These are phyloP conservation scores for Gryllus bimaculatus DNA, from an alignment of 1,140 invertebrate genomes.

Conservation along the genomic window DNA sequence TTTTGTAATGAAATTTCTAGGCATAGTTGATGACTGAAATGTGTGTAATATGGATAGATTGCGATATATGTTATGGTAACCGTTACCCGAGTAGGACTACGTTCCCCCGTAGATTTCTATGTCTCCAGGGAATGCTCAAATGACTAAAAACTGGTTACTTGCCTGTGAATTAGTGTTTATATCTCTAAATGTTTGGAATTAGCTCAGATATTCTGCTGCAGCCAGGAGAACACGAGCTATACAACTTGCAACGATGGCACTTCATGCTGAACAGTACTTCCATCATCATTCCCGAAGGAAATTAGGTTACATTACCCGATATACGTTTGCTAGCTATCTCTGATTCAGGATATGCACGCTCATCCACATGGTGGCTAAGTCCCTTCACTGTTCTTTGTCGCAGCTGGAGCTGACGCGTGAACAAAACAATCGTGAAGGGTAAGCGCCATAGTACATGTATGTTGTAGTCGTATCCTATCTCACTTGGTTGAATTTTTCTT, in stretches of 20 bases:
- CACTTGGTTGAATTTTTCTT: too few relatives aligned
- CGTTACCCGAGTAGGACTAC: too few relatives aligned
- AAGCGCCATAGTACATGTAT: not conserved
- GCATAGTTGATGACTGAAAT: too few relatives aligned
- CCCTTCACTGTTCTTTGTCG: constrained; percentile 73
- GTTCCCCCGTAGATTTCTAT: too few relatives aligned
- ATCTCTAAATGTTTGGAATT: too few relatives aligned
- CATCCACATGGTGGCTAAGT: constrained; percentile 75
- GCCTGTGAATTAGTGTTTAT: too few relatives aligned
- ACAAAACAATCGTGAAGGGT: constrained; percentile 6
- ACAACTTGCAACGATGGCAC: constrained; percentile 58
- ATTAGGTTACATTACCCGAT: constrained; percentile 66
- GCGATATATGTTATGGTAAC: too few relatives aligned
- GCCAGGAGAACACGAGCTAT: constrained; percentile 56
- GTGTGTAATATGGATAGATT: too few relatives aligned
- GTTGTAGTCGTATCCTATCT: too few relatives aligned
- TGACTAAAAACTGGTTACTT: too few relatives aligned
- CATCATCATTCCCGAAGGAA: constrained; percentile 83
- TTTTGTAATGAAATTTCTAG: too few relatives aligned
- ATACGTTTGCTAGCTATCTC: constrained; percentile 69
- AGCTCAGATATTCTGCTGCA: constrained; percentile 33
- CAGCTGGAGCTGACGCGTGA: constrained; percentile 67
- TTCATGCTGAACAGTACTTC: constrained; percentile 56
- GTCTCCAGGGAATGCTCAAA: too few relatives aligned
- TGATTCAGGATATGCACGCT: constrained; percentile 82